Evolutionary conservation across 2,113 vertebrate species (phyloP).

Genomic region (Oryzias curvinotus): DNA sequence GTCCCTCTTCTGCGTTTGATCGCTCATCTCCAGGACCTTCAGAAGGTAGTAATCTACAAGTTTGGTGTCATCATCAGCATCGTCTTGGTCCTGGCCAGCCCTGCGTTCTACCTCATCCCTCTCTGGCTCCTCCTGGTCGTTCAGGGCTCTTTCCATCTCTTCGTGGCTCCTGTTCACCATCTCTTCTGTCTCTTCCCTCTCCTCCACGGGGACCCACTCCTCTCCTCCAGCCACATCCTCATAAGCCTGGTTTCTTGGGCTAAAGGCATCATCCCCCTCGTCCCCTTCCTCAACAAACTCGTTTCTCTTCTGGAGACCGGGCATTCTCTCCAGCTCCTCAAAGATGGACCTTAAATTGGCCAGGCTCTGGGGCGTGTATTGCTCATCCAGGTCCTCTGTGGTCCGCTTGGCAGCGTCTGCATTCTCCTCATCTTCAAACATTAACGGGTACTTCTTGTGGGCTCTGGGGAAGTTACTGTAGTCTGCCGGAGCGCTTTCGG

Average conservation of each 20-base stretch:
- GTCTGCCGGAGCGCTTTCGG: constrained; percentile 71
- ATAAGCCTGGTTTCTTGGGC: constrained; percentile 87
- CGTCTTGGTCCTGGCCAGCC: constrained; percentile 76
- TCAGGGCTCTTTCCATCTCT: constrained; percentile 82
- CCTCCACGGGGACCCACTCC: constrained; percentile 94
- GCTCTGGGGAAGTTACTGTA: constrained; percentile 84
- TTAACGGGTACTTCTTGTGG: constrained; percentile 82
- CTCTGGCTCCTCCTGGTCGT: constrained; percentile 72
- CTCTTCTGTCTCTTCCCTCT: constrained; percentile 92
- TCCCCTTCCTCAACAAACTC: constrained; percentile 79
- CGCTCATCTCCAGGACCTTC: constrained; percentile 84
- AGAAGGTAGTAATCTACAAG: constrained; percentile 86
- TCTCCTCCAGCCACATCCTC: constrained; percentile 93
- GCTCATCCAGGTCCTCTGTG: constrained; percentile 93
- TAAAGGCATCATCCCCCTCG: constrained; percentile 83
- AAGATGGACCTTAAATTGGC: constrained; percentile 94
- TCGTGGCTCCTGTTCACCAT: constrained; percentile 89
- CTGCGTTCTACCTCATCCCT: constrained; percentile 83
- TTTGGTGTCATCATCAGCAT: constrained; percentile 85
- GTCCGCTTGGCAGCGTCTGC: constrained; percentile 90
- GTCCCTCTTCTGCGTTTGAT: constrained; percentile 76
- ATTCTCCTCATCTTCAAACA: constrained; percentile 88
- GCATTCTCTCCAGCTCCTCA: constrained; percentile 90
- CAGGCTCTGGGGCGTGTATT: constrained; percentile 95
- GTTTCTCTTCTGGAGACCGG: constrained; percentile 81